A percentile compares a stretch with the other conserved stretches of the same genome.
phyloP scores from a whole-genome alignment of 2,888 invertebrate species.

The Hirtodrosophila trivittata region DNA sequence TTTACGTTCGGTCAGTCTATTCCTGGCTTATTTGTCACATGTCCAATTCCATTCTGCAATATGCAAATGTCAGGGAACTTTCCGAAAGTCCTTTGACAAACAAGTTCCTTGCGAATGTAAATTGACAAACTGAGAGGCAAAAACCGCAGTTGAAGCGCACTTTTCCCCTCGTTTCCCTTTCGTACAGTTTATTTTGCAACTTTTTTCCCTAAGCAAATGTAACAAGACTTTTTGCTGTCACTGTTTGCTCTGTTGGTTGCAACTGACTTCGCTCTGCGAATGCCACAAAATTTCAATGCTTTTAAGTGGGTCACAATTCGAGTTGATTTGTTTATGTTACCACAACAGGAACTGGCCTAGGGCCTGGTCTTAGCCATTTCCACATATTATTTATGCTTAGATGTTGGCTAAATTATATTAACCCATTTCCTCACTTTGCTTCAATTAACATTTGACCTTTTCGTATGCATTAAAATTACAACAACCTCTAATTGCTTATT shows the following conservation, averaged over 20 bases:
- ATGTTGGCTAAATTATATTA: conserved; percentile 8
- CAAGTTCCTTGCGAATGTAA: conserved; percentile 32
- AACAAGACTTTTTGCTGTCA: conserved; percentile 42
- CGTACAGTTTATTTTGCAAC: too few species aligned
- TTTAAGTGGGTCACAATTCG: conserved; percentile 67
- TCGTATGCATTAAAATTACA: conserved; percentile 7
- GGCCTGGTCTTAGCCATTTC: conserved; percentile 15
- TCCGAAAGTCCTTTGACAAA: conserved; percentile 34
- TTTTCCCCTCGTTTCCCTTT: conserved; percentile 20
- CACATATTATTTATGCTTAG: conserved; percentile 24
- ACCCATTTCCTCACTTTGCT: not conserved
- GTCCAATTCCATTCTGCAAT: conserved; percentile 17
- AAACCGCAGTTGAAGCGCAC: conserved; percentile 33
- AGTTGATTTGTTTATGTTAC: conserved; percentile 72
- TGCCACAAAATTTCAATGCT: conserved; percentile 48
- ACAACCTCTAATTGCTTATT: conserved; percentile 13
- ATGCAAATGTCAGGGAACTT: conserved; percentile 56
- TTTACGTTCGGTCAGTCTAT: not conserved
- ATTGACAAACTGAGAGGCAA: conserved; percentile 39
- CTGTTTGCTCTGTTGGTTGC: conserved; percentile 28
- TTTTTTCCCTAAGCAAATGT: too few species aligned
- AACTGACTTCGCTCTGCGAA: conserved; percentile 26
- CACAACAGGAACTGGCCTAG: conserved; percentile 32
- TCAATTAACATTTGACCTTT: conserved; percentile 35
- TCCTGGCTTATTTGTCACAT: conserved; percentile 19